Evolutionary conservation across 2,888 invertebrate genomes (phyloP), one percentile per base, ranked within the genome.

Genomic region (Cantharis rufa): DNA sequence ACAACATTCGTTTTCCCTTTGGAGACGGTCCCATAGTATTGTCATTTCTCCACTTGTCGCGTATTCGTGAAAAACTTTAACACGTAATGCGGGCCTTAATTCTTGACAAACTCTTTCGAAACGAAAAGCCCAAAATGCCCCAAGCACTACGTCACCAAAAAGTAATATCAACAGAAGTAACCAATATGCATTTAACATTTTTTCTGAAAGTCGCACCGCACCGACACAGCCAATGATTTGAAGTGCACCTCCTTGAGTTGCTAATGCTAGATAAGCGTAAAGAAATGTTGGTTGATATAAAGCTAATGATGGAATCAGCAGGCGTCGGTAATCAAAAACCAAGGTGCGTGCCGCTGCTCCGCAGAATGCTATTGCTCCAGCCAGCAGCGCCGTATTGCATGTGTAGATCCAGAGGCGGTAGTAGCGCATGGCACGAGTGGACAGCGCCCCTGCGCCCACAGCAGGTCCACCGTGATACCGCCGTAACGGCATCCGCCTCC

Each of bases 341-440:
- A 94, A 90, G 69, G 93, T 93, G 85, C 92, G 91, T 73, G 92
- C 92, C 82, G 94, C 94, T 82, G 94, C 94, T 82, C 93, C 93
- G 85, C 93, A 92, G 88, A 95, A 95, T 78, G 94, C 94, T 82
- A 95, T 89, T 86, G 95, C 94, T 87, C 94, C 94, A 84, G 95
- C 92, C 89, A 96, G 90, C 88, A 96, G 91, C 85, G 95, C 95
- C 89, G 94, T 93, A 91, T 96, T 96, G 93, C 95, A 96, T 88
- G 95, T 94, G 92, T 96, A 96, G 88, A 96, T 96, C 96, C 96
- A 96, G 89, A 96, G 93, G 90, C 95, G 94, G 90, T 95, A 95
- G 91, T 95, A 95, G 91, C 94, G 91, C 92, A 92, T 92, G 86
- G 91, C 90, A 90, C 87, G 86, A 82, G 84, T 84, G 81, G 86